phyloP scores from a whole-genome alignment of 2,888 invertebrate species.

The Lepidocyrtoides sp. region DNA sequence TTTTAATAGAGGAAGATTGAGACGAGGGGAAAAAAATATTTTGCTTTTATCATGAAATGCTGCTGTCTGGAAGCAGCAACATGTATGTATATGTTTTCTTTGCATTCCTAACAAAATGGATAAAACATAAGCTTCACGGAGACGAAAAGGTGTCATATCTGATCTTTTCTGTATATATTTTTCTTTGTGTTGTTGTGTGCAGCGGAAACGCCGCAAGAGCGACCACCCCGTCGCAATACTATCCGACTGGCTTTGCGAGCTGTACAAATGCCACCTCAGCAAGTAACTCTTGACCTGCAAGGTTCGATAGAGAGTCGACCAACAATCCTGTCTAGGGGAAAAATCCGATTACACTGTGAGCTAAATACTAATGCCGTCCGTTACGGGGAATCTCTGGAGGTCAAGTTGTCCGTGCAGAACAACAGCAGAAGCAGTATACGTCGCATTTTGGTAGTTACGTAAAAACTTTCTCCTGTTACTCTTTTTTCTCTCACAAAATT shows the following conservation, averaged over 20 bases:
- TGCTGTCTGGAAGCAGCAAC: too few relatives aligned
- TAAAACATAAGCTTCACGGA: too few relatives aligned
- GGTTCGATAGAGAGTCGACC: conserved; percentile 84
- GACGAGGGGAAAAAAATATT: too few relatives aligned
- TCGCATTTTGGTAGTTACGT: conserved; percentile 91
- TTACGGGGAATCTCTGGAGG: conserved; percentile 93
- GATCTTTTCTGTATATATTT: background rate
- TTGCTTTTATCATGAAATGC: too few relatives aligned
- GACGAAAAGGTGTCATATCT: too few relatives aligned
- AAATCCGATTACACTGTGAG: conserved; percentile 92
- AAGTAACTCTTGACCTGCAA: conserved; percentile 80
- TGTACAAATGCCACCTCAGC: conserved; percentile 82
- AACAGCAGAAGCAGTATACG: conserved; percentile 94
- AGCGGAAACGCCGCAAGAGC: conserved; percentile 94
- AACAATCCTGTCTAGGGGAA: conserved; percentile 92
- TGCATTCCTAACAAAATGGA: too few relatives aligned
- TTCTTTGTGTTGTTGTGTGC: conserved; percentile 47
- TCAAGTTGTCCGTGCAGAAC: conserved; percentile 92
- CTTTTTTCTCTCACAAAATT: background rate
- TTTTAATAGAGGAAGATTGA: too few relatives aligned
- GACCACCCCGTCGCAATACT: conserved; percentile 92
- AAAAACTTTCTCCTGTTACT: conserved; percentile 15
- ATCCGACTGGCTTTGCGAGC: conserved; percentile 93
- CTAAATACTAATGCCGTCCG: conserved; percentile 94
- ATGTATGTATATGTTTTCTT: too few relatives aligned